phyloP scores from a whole-genome alignment of 2,888 invertebrate species.

The Hedychridium roseum region DNA sequence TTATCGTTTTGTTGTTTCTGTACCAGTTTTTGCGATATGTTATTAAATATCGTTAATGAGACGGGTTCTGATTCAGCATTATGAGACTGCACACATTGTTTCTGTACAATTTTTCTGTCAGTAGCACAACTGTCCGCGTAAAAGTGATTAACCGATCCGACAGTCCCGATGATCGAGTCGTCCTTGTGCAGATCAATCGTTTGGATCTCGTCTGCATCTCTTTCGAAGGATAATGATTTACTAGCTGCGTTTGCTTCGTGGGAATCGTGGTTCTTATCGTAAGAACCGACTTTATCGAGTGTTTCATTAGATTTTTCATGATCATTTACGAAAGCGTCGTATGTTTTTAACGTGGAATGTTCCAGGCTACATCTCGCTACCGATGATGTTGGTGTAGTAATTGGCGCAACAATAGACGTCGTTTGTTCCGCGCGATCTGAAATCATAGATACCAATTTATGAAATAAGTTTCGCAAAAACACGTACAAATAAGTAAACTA shows the following conservation, averaged over 20 bases:
- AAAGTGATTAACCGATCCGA: constrained; percentile 50
- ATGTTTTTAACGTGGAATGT: constrained; percentile 15
- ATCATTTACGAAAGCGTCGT: constrained; percentile 24
- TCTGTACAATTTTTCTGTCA: constrained; percentile 44
- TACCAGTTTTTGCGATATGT: constrained; percentile 50
- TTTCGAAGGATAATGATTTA: constrained; percentile 15
- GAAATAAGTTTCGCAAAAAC: too few relatives aligned
- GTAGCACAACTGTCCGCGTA: constrained; percentile 36
- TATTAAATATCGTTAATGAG: constrained; percentile 46
- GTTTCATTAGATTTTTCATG: constrained; percentile 17
- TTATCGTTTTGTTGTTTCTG: constrained; percentile 53
- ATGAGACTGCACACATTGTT: constrained; percentile 37
- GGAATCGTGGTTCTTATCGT: constrained; percentile 24
- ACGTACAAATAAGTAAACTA: too few relatives aligned
- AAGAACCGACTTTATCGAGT: constrained; percentile 15
- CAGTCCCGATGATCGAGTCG: constrained; percentile 16
- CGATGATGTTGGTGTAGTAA: constrained; percentile 20
- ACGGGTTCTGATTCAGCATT: constrained; percentile 37
- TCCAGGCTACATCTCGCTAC: constrained; percentile 14
- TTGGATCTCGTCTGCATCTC: background rate
- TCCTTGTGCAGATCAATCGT: constrained; percentile 8
- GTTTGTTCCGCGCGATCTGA: constrained; percentile 59
- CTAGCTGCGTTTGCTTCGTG: constrained; percentile 7
- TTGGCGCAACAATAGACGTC: constrained; percentile 41
- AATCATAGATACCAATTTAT: too few relatives aligned